Evolutionary conservation across 1,140 invertebrate species (phyloP).

Genomic region (Delia radicum): DNA sequence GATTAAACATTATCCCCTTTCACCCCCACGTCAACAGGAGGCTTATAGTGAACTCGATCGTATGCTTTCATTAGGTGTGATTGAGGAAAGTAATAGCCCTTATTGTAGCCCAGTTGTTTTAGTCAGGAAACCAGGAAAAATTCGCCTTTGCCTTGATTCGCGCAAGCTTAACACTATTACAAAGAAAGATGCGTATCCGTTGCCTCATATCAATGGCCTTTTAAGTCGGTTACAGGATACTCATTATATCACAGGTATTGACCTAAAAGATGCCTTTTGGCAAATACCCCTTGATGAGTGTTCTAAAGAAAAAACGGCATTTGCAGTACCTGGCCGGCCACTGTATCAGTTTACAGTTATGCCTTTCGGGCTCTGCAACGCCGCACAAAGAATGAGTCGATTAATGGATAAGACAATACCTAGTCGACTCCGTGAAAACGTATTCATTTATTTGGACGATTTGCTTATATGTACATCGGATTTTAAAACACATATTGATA

Average conservation of each 20-base stretch:
- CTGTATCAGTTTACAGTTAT: not conserved
- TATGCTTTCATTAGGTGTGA: too few relatives aligned
- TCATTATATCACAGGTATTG: not conserved
- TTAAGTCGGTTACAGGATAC: not conserved
- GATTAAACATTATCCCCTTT: too few relatives aligned
- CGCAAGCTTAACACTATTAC: not conserved
- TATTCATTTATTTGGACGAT: slow-evolving; percentile 9
- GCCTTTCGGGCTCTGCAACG: slow-evolving; percentile 9
- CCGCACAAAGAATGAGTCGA: not conserved
- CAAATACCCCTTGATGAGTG: not conserved
- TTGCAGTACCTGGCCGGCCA: not conserved
- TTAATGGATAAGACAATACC: slow-evolving; percentile 11
- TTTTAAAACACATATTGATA: slow-evolving; percentile 24
- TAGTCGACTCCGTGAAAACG: not conserved
- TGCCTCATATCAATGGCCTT: not conserved
- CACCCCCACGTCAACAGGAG: too few relatives aligned
- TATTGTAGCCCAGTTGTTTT: too few relatives aligned
- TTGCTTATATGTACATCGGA: not conserved
- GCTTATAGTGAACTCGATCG: too few relatives aligned
- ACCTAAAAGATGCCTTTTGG: not conserved
- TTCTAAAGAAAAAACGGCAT: not conserved
- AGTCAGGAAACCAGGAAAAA: too few relatives aligned
- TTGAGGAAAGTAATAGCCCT: too few relatives aligned
- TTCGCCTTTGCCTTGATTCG: not conserved
- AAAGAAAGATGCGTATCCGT: not conserved